Percentiles rank a stretch among this genome's conserved stretches.
Evolutionary conservation across 2,797 vertebrate species (phyloP).

Genomic region (Acanthopagrus latus): DNA sequence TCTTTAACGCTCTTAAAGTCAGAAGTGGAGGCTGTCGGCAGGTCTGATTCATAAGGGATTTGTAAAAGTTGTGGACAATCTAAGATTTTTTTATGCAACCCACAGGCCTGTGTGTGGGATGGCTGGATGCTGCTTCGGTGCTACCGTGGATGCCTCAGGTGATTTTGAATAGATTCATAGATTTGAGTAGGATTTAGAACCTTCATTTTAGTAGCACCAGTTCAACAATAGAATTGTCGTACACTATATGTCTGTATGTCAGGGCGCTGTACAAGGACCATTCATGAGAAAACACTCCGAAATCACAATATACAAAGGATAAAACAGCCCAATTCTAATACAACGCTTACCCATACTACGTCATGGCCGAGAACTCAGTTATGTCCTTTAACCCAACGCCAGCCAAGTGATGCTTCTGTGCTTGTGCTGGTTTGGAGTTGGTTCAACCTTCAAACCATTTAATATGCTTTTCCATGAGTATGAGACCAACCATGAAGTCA

Average conservation of each 20-base stretch:
- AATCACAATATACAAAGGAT: no score
- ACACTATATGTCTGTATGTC: not conserved
- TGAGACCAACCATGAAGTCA: no score
- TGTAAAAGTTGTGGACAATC: not conserved
- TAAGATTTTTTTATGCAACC: not conserved
- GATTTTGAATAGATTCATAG: slow-evolving; percentile 21
- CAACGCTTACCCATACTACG: no score
- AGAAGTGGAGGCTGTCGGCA: slow-evolving; percentile 26
- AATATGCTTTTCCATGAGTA: no score
- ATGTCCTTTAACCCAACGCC: no score
- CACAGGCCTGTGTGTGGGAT: not conserved
- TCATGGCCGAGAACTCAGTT: no score
- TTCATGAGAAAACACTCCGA: not conserved
- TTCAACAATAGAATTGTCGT: not conserved
- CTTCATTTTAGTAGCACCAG: not conserved
- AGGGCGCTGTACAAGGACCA: not conserved
- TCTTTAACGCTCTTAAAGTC: slow-evolving; percentile 39
- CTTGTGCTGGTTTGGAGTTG: no score
- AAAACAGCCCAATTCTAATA: no score
- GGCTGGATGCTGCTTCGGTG: not conserved
- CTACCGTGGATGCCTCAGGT: slow-evolving; percentile 8
- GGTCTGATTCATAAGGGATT: slow-evolving; percentile 16
- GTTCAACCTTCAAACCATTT: no score
- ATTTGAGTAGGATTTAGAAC: not conserved
- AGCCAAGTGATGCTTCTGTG: no score